These are phyloP conservation scores for Lycocerus yunnanus DNA, from an alignment of 2,888 invertebrate species.

Conservation along the genomic window DNA sequence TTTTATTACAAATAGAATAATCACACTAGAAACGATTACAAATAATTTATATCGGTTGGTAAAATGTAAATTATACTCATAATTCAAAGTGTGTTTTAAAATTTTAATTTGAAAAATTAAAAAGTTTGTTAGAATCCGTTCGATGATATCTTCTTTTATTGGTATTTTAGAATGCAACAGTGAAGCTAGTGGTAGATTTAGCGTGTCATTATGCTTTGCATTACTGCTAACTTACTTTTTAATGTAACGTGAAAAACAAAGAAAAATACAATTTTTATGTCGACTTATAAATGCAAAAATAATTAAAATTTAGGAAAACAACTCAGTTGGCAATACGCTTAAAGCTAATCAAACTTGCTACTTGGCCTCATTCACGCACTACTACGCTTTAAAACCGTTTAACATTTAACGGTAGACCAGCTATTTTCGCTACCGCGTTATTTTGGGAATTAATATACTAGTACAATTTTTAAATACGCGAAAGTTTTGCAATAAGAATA, in stretches of 20 bases:
- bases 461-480: background rate
- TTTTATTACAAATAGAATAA: too few relatives aligned
- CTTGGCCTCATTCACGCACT: background rate
- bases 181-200: too few relatives aligned
- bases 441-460: background rate
- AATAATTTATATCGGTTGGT: too few relatives aligned
- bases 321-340: background rate
- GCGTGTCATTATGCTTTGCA: too few relatives aligned
- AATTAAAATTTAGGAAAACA: background rate
- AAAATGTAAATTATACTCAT: too few relatives aligned
- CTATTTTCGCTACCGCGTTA: background rate
- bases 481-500: background rate
- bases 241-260: background rate
- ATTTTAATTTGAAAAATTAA: too few relatives aligned
- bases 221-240: background rate
- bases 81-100: too few relatives aligned
- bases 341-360: background rate
- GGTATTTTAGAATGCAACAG: too few relatives aligned
- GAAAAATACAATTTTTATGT: background rate
- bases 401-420: background rate
- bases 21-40: too few relatives aligned
- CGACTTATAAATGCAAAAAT: background rate
- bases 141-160: too few relatives aligned
- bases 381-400: background rate
- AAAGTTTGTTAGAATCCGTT: too few relatives aligned